Conservation (phyloP, 2,888 invertebrate species). For the Helleia helle region DNA sequence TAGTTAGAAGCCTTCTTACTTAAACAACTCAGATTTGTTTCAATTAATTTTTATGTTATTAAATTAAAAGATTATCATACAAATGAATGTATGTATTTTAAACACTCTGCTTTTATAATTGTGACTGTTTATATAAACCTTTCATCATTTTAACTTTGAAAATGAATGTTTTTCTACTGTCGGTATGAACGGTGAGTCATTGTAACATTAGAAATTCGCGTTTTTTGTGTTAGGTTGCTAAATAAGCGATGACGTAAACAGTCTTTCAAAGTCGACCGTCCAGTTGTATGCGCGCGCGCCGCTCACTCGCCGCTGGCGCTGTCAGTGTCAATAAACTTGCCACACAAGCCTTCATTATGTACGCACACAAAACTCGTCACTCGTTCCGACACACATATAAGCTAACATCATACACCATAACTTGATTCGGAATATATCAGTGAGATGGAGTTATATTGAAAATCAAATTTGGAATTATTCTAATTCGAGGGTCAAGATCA, state of each 20-base stretch:
- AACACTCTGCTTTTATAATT: too few species aligned
- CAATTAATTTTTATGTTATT: too few species aligned
- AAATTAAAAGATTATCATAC: too few species aligned
- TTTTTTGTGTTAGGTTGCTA: conserved; percentile 45
- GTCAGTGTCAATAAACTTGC: conserved; percentile 70
- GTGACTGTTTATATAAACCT: too few species aligned
- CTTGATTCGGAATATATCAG: background rate
- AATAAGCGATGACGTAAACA: conserved; percentile 52
- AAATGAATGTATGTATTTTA: too few species aligned
- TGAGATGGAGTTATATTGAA: background rate
- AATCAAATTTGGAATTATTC: background rate
- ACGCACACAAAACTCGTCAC: conserved; percentile 6
- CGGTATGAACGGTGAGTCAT: conserved; percentile 40
- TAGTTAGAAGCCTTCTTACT: too few species aligned
- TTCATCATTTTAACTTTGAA: too few species aligned
- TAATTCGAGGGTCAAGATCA: conserved; percentile 41
- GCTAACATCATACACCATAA: background rate
- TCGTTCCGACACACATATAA: background rate
- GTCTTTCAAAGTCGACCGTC: conserved; percentile 37
- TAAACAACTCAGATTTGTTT: too few species aligned
- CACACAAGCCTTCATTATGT: conserved; percentile 34
- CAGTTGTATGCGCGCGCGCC: conserved; percentile 34
- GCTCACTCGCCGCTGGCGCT: conserved; percentile 39
- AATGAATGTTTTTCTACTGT: background rate
- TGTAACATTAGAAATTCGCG: conserved; percentile 34